Evolutionary conservation across 2,113 vertebrate genomes (phyloP), one percentile per base, ranked within the genome.

Genomic region (Donacobius atricapilla): DNA sequence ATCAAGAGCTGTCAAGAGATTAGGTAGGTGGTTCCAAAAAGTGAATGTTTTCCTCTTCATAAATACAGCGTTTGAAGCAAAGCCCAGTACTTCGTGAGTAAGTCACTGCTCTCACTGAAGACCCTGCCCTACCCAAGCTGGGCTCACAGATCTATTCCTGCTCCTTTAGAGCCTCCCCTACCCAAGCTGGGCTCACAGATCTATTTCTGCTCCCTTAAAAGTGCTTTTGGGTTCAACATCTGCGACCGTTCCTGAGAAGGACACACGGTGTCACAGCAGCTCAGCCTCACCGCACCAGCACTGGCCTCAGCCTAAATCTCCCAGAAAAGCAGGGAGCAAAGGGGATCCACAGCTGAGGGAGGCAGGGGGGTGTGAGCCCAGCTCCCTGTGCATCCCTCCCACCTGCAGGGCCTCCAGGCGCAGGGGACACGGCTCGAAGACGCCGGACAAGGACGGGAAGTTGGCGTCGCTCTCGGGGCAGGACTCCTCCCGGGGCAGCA

Each of bases 351-450:
- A 0, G 0, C 1, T 2, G 22, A 58, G 64, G 3, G 33, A 48
- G 27, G 23, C 3, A 20, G 51, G 14, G 2, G 33, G 54, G 1
- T 14, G 6, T 1, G 53, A 25, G 25, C 27, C 39, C 15, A 10
- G 76, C 15, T 4, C 75, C 82, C 98, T 6, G 30, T 2, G 40
- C 23, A 8, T 0, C 63, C 82, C 15, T 4, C 75, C 82, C 98
- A 99, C 99, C 99, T 99, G 99, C 25, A 99, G 96, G 18, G 99
- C 98, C 93, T 99, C 99, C 66, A 99, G 95, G 2, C 99, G 98
- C 24, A 99, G 98, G 15, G 99, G 99, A 42, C 98, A 98, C 0
- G 99, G 99, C 50, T 99, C 99, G 33, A 98, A 98, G 16, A 93
- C 16, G 7, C 92, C 85, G 66, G 45, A 39, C 11, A 96, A 2